phyloP scores from a whole-genome alignment of 2,888 invertebrate genomes.

The Hetaerina titia region DNA sequence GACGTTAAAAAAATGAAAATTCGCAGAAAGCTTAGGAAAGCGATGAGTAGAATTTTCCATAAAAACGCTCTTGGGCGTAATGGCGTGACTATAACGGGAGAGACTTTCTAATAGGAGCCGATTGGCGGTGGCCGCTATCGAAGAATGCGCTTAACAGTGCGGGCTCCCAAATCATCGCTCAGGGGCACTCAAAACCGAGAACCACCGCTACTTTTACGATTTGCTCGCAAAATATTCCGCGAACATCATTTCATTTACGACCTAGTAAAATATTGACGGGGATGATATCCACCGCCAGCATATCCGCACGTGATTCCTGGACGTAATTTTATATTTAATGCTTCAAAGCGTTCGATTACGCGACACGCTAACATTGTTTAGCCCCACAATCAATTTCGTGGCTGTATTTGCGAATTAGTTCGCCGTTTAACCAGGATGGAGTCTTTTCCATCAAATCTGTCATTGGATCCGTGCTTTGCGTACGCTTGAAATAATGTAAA shows the following conservation, averaged over 20 bases:
- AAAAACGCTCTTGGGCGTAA: neutral
- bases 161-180: neutral
- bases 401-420: neutral
- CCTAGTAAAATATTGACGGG: constrained; percentile 21
- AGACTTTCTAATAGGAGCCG: neutral
- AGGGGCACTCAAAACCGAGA: neutral
- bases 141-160: neutral
- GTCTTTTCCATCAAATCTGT: neutral
- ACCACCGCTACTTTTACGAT: neutral
- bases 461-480: neutral
- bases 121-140: neutral
- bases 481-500: neutral
- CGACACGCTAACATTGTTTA: neutral
- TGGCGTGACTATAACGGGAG: neutral
- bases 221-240: constrained; percentile 16
- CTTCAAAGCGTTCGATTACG: neutral
- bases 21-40: neutral
- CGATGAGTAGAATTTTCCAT: neutral
- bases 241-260: neutral
- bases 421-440: neutral
- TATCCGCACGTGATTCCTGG: neutral
- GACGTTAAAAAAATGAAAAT: neutral
- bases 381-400: neutral
- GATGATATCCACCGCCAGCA: neutral
- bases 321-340: neutral